A percentile compares a stretch with the other conserved stretches of the same genome.
These are phyloP conservation scores for Heteronetta atricapilla DNA, from an alignment of 2,113 vertebrate genomes.

Conservation along the genomic window DNA sequence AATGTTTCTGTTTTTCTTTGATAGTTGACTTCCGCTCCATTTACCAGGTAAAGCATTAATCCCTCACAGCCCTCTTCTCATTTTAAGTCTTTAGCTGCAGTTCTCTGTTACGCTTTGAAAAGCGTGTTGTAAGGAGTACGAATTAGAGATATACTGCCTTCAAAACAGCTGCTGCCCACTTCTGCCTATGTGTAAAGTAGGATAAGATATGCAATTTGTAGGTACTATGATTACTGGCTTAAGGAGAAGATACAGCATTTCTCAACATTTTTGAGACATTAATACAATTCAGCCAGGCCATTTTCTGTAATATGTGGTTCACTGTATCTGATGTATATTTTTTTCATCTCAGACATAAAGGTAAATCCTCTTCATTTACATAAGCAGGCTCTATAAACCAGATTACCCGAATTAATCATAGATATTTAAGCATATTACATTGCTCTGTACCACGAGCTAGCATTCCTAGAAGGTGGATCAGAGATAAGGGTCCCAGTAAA, in stretches of 20 bases:
- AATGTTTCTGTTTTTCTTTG: constrained; percentile 50
- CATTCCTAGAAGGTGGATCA: constrained; percentile 64
- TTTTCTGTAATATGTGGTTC: constrained; percentile 61
- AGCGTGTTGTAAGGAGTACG: constrained; percentile 31
- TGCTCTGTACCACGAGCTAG: constrained; percentile 50
- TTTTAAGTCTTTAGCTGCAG: constrained; percentile 38
- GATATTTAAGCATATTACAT: constrained; percentile 67
- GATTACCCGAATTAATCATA: constrained; percentile 69
- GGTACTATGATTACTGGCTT: constrained; percentile 61
- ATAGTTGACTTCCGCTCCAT: constrained; percentile 60
- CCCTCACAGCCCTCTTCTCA: constrained; percentile 28
- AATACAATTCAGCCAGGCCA: constrained; percentile 59
- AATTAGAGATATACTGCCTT: constrained; percentile 44
- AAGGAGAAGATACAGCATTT: constrained; percentile 57
- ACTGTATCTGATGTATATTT: constrained; percentile 66
- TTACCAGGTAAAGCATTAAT: constrained; percentile 62
- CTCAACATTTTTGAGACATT: constrained; percentile 55
- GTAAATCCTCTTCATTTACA: constrained; percentile 72
- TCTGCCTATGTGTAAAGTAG: constrained; percentile 38
- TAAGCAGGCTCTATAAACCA: constrained; percentile 58
- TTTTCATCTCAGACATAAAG: constrained; percentile 72
- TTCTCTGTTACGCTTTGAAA: constrained; percentile 56
- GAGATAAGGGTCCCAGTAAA: constrained; percentile 63
- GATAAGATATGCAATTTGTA: constrained; percentile 70
- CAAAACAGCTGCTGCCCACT: constrained; percentile 52